Percentiles rank a stretch among this genome's conserved stretches.
phyloP scores from a whole-genome alignment of 2,113 vertebrate genomes.

The Fregetta grallaria region DNA sequence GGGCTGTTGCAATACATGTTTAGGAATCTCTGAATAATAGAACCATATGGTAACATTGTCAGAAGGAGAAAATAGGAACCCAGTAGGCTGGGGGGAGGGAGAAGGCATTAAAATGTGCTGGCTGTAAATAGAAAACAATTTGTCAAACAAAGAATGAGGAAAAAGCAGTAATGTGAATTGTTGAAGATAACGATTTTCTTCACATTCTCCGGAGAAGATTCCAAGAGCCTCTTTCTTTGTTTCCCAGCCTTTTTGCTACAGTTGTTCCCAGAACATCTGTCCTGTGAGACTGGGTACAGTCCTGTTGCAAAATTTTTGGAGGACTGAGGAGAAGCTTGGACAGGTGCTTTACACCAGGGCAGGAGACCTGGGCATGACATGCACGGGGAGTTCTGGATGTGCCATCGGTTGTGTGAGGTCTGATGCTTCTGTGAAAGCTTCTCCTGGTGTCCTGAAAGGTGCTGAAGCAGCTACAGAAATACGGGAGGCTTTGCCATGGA shows the following conservation, averaged over 20 bases:
- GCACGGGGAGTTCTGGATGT: background rate
- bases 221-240: background rate
- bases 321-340: background rate
- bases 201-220: background rate
- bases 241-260: background rate
- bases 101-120: conserved; percentile 43
- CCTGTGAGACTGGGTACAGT: background rate
- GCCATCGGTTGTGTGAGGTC: background rate
- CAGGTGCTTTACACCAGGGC: background rate
- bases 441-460: background rate
- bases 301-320: background rate
- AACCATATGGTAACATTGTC: conserved; percentile 67
- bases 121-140: conserved; percentile 66
- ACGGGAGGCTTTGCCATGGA: background rate
- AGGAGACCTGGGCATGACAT: background rate
- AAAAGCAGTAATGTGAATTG: conserved; percentile 1
- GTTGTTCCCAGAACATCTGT: background rate
- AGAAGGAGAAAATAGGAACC: conserved; percentile 44
- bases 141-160: conserved; percentile 53
- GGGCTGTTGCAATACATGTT: conserved; percentile 26
- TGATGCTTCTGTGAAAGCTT: background rate
- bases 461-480: background rate
- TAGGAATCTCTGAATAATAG: conserved; percentile 59
- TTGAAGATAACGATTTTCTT: conserved; percentile 34
- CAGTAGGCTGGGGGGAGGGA: conserved; percentile 23